phyloP scores from a whole-genome alignment of 2,888 invertebrate species.

The Nomada hirtipes region DNA sequence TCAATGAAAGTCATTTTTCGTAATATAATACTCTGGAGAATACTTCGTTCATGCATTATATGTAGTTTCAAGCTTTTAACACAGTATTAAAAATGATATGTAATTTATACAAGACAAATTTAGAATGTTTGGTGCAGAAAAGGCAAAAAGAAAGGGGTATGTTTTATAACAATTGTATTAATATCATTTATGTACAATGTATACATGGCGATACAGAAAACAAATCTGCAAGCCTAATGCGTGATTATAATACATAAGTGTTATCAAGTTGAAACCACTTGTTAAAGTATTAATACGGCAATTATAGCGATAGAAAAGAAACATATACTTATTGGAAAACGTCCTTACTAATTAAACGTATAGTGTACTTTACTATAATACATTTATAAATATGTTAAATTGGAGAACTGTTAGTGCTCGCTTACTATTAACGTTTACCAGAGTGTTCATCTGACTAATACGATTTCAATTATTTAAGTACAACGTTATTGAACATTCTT shows the following conservation, averaged over 20 bases:
- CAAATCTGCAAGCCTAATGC: constrained; percentile 56
- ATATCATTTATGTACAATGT: constrained; percentile 79
- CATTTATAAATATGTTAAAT: constrained; percentile 62
- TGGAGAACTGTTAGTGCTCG: constrained; percentile 23
- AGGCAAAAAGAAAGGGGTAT: constrained; percentile 23
- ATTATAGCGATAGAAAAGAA: constrained; percentile 41
- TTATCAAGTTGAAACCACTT: constrained; percentile 52
- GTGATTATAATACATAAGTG: constrained; percentile 69
- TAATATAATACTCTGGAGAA: no score
- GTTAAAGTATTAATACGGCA: constrained; percentile 60
- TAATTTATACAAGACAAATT: no score
- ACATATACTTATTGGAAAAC: constrained; percentile 27
- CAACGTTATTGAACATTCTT: constrained; percentile 25
- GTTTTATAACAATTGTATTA: constrained; percentile 73
- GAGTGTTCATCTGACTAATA: constrained; percentile 40
- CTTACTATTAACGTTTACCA: constrained; percentile 20
- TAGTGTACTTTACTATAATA: constrained; percentile 53
- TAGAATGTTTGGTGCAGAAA: not conserved
- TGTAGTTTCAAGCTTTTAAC: no score
- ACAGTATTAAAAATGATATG: no score
- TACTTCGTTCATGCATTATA: no score
- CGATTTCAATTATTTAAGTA: constrained; percentile 47
- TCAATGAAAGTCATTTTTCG: no score
- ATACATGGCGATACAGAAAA: constrained; percentile 75
- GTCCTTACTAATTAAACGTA: constrained; percentile 25